These are phyloP conservation scores for Crotalus viridis DNA, from an alignment of 2,113 vertebrate genomes.

Conservation along the genomic window DNA sequence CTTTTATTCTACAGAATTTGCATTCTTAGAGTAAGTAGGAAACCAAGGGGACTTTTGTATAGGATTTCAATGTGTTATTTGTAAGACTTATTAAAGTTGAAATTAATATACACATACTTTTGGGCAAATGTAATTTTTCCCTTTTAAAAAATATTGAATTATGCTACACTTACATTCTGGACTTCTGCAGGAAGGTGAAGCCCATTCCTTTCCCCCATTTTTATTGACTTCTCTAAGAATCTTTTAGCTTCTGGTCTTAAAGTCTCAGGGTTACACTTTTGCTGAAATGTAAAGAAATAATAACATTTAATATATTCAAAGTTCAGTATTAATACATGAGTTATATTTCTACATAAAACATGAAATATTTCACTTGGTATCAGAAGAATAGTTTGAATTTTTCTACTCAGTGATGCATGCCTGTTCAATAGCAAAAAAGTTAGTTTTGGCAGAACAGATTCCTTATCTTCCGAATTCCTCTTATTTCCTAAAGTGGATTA, in stretches of 20 bases:
- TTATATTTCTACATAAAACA: conserved; percentile 16
- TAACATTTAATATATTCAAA: conserved; percentile 26
- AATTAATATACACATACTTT: not conserved
- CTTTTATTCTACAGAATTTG: not conserved
- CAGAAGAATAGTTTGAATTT: conserved; percentile 1
- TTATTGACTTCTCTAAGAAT: conserved; percentile 85
- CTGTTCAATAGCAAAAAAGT: not conserved
- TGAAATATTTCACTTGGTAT: conserved; percentile 21
- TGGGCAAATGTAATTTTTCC: conserved; percentile 9
- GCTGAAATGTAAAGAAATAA: conserved; percentile 70
- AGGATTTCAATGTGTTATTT: not conserved
- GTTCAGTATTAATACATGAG: conserved; percentile 20
- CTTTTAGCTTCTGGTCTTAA: conserved; percentile 82
- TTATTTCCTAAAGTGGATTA: not conserved
- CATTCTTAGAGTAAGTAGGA: not conserved
- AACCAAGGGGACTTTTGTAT: not conserved
- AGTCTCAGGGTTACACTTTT: conserved; percentile 69
- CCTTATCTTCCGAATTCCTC: not conserved
- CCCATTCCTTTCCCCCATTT: conserved; percentile 85
- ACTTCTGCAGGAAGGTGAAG: conserved; percentile 86
- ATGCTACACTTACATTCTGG: conserved; percentile 77
- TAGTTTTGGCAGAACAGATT: not conserved
- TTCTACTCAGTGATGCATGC: not conserved
- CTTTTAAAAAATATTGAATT: conserved; percentile 17
- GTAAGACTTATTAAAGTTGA: not conserved